phyloP scores from a whole-genome alignment of 2,113 vertebrate genomes.

The Vimba vimba region DNA sequence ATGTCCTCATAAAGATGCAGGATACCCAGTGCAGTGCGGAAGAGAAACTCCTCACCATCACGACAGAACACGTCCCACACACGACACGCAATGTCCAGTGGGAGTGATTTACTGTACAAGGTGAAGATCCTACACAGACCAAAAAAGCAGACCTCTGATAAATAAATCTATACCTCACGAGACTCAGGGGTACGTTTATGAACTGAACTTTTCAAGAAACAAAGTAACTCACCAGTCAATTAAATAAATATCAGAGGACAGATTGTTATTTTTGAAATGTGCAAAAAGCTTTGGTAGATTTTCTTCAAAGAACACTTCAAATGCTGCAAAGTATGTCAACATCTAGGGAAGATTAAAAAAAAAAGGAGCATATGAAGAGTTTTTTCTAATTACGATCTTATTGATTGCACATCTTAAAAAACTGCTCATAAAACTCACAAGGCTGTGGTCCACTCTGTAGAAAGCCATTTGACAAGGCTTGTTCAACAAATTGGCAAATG shows the following conservation, averaged over 20 bases:
- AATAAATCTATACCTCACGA: neutral
- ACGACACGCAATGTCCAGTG: conserved; percentile 91
- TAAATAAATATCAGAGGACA: conserved; percentile 96
- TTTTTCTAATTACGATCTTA: neutral
- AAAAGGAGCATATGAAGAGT: conserved; percentile 3
- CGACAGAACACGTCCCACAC: conserved; percentile 97
- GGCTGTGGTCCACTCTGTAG: conserved; percentile 96
- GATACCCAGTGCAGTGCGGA: conserved; percentile 91
- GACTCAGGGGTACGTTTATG: neutral
- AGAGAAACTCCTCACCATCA: conserved; percentile 93
- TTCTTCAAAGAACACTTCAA: conserved; percentile 98
- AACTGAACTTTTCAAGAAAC: neutral
- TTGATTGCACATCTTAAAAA: neutral
- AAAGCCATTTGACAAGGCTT: conserved; percentile 98
- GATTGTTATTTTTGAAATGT: conserved; percentile 95
- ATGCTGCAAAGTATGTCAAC: conserved; percentile 95
- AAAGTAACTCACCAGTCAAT: conserved; percentile 86
- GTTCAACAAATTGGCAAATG: conserved; percentile 96
- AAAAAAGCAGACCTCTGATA: neutral
- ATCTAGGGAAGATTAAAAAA: conserved; percentile 78
- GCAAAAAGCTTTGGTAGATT: conserved; percentile 96
- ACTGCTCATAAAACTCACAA: conserved; percentile 81
- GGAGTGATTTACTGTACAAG: conserved; percentile 92
- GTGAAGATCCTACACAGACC: conserved; percentile 89
- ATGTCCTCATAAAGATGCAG: conserved; percentile 90